Conservation (phyloP, 2,888 invertebrate species). For the Eupithecia abbreviata region DNA sequence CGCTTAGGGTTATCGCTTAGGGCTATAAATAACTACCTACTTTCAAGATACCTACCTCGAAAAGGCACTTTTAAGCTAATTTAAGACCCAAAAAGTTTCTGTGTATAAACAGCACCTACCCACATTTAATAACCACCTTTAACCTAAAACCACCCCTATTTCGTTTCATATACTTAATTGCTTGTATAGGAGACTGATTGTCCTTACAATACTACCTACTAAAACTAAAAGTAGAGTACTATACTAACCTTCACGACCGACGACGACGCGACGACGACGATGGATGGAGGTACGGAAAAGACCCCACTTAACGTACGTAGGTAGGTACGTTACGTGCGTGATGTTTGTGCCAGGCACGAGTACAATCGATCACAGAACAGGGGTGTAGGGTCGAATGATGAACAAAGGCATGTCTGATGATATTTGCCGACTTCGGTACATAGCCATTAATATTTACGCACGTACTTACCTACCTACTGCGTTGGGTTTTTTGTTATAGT, state of each 20-base stretch:
- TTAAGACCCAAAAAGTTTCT: background rate
- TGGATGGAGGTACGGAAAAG: background rate
- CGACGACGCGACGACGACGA: background rate
- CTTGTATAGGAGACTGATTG: background rate
- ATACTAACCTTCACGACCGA: background rate
- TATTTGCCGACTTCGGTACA: background rate
- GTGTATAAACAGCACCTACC: too few species aligned
- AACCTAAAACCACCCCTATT: too few species aligned
- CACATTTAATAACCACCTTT: too few species aligned
- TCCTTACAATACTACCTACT: background rate
- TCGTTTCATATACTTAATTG: background rate
- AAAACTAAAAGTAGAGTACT: too few species aligned
- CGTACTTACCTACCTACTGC: background rate
- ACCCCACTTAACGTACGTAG: background rate
- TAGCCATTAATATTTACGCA: background rate
- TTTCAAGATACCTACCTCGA: background rate
- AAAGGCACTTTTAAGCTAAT: background rate
- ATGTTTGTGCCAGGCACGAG: conserved; percentile 28
- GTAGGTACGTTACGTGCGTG: background rate
- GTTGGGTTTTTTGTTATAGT: too few species aligned
- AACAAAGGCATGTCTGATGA: background rate
- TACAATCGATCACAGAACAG: conserved; percentile 15
- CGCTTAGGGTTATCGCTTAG: too few species aligned
- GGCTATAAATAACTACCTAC: too few species aligned
- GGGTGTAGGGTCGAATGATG: background rate